These are phyloP conservation scores for Cecidostiba fungosa DNA, from an alignment of 2,888 invertebrate genomes.

Conservation along the genomic window DNA sequence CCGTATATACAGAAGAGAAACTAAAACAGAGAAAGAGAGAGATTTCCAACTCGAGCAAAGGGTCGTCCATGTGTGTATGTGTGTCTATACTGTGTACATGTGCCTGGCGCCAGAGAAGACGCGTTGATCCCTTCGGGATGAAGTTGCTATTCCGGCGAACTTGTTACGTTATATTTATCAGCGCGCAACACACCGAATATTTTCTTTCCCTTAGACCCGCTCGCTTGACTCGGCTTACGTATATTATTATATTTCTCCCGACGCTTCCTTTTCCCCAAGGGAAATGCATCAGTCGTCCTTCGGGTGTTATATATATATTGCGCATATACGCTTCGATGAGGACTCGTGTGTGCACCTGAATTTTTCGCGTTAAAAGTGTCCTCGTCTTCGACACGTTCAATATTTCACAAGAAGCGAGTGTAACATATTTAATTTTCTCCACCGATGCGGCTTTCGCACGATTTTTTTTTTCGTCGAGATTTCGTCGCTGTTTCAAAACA, in stretches of 20 bases:
- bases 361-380: too few species aligned
- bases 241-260: conserved; percentile 64
- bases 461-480: conserved; percentile 22
- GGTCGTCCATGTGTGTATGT: not conserved
- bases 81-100: not conserved
- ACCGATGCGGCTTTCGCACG: conserved; percentile 16
- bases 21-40: conserved; percentile 11
- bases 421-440: conserved; percentile 40
- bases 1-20: conserved; percentile 3
- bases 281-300: conserved; percentile 41
- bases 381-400: not conserved
- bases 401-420: not conserved
- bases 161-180: conserved; percentile 81
- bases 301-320: not conserved
- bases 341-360: too few species aligned
- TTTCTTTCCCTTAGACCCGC: conserved; percentile 67
- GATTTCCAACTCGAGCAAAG: conserved; percentile 18
- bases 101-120: conserved; percentile 69
- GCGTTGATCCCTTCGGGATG: conserved; percentile 79
- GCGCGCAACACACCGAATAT: conserved; percentile 74
- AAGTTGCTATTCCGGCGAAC: conserved; percentile 79
- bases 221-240: conserved; percentile 67
- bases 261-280: conserved; percentile 13
- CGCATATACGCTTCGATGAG: not conserved
- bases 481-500: conserved; percentile 52